These are phyloP conservation scores for Microtus pennsylvanicus DNA, from an alignment of 2,113 vertebrate species.

Conservation along the genomic window DNA sequence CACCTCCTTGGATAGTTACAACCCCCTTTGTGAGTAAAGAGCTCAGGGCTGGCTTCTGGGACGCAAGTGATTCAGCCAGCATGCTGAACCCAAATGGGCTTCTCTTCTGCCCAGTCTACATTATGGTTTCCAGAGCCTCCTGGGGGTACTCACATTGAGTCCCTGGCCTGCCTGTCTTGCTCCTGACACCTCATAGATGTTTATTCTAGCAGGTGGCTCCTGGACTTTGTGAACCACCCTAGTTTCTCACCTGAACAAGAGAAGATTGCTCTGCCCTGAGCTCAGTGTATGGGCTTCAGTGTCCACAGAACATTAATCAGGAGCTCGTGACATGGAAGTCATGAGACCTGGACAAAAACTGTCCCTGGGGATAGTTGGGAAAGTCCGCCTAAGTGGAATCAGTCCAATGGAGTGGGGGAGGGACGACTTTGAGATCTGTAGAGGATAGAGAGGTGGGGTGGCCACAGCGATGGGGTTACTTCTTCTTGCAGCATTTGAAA, in stretches of 20 bases:
- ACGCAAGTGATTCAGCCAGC: not conserved
- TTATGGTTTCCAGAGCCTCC: not conserved
- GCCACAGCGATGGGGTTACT: not conserved
- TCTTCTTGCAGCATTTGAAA: not conserved
- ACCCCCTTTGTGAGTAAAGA: not conserved
- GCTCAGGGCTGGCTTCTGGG: not conserved
- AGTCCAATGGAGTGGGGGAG: not conserved
- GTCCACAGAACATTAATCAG: rapidly evolving
- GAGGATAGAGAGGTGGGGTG: not conserved
- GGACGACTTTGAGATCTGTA: not conserved
- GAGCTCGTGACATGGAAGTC: not conserved
- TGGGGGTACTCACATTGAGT: not conserved
- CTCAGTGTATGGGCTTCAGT: rapidly evolving
- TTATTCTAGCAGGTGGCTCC: not conserved
- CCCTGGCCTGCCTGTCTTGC: not conserved
- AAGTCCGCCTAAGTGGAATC: not conserved
- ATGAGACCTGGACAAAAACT: not conserved
- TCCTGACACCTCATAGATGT: not conserved
- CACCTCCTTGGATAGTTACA: too few relatives aligned
- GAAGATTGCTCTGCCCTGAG: too few relatives aligned
- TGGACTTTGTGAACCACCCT: not conserved
- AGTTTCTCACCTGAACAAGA: not conserved
- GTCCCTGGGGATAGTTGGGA: not conserved
- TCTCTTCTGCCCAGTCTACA: not conserved
- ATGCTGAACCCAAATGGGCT: not conserved